Conservation (phyloP, 2,113 vertebrate genomes). For the Manacus vitellinus region DNA sequence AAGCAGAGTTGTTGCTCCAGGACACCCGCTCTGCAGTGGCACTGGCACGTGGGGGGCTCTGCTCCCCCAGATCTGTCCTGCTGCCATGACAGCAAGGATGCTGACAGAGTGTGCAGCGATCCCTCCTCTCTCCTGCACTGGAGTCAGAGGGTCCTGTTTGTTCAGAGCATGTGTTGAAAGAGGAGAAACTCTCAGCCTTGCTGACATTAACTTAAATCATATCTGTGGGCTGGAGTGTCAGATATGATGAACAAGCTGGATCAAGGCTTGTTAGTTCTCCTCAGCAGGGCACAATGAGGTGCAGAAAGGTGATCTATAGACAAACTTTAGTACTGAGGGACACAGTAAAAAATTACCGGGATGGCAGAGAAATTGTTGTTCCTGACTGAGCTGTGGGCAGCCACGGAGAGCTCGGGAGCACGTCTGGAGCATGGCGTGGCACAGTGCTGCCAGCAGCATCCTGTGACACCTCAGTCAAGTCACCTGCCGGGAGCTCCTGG, state of each 20-base stretch:
- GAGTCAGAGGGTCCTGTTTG: background rate
- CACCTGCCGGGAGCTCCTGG: background rate
- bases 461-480: fast-evolving
- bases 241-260: background rate
- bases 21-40: background rate
- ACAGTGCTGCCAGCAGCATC: fast-evolving
- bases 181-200: background rate
- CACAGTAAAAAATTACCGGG: background rate
- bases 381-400: background rate
- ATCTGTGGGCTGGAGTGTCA: background rate
- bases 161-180: background rate
- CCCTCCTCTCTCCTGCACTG: background rate
- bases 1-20: background rate
- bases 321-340: background rate
- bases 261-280: background rate
- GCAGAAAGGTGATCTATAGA: background rate
- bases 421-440: fast-evolving
- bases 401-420: fast-evolving
- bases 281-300: background rate
- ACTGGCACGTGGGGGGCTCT: background rate
- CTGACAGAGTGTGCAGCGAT: background rate
- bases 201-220: background rate
- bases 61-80: background rate
- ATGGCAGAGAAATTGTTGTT: background rate
- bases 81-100: background rate